A percentile compares a stretch with the other conserved stretches of the same genome.
Conservation (phyloP, 1,140 invertebrate species). For the Metaphire vulgaris region DNA sequence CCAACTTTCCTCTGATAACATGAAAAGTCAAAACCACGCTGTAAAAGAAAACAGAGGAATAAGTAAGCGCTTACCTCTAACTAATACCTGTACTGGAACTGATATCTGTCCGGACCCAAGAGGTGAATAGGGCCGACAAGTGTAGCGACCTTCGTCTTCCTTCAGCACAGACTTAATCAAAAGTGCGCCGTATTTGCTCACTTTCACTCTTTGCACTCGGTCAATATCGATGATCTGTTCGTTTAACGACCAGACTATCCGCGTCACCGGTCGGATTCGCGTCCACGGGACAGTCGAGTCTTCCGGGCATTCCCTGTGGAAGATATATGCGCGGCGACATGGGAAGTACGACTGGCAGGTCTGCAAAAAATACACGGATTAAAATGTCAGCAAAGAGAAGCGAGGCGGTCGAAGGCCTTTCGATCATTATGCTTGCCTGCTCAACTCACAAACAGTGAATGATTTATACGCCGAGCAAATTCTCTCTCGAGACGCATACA, state of each 20-base stretch:
- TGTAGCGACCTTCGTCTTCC: conserved; percentile 72
- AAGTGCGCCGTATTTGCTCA: conserved; percentile 34
- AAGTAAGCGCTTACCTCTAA: conserved; percentile 61
- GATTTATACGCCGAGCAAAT: no score
- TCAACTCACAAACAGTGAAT: no score
- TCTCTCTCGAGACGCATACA: no score
- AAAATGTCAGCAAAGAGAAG: no score
- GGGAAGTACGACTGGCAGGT: conserved; percentile 20
- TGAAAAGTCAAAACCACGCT: no score
- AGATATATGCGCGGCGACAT: conserved; percentile 89
- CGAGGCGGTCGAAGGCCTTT: no score
- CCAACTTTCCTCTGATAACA: no score
- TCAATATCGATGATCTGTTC: conserved; percentile 20
- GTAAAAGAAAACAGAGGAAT: no score
- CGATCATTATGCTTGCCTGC: no score
- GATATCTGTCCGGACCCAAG: conserved; percentile 87
- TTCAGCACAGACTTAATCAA: conserved; percentile 38
- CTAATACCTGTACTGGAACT: conserved; percentile 88
- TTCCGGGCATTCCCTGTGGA: conserved; percentile 81
- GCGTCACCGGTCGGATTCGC: conserved; percentile 86
- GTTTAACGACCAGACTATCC: conserved; percentile 75
- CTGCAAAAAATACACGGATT: no score
- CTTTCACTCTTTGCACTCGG: conserved; percentile 1
- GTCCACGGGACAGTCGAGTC: conserved; percentile 93
- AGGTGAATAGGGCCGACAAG: conserved; percentile 88